phyloP scores from a whole-genome alignment of 2,113 vertebrate genomes.

The Ictidomys tridecemlineatus region DNA sequence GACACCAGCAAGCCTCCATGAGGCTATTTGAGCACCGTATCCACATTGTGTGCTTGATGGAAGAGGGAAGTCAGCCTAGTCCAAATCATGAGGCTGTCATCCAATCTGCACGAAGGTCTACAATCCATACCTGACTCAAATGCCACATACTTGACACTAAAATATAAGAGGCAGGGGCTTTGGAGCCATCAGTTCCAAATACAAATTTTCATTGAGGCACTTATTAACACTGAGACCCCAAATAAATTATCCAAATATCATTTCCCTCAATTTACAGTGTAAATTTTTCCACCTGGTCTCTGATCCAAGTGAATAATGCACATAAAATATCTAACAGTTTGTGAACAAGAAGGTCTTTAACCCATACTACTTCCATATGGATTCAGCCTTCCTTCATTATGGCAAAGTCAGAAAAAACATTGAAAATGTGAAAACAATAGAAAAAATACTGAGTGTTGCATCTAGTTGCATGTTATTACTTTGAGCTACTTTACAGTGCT shows the following conservation, averaged over 20 bases:
- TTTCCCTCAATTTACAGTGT: background rate
- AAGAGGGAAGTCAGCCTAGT: rapidly evolving
- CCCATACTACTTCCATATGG: background rate
- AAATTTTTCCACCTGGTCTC: background rate
- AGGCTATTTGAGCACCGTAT: background rate
- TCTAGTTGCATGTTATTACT: background rate
- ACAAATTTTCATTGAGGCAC: background rate
- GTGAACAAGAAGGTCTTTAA: background rate
- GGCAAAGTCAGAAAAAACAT: background rate
- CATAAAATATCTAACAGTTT: background rate
- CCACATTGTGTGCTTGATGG: no score
- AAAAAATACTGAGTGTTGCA: background rate
- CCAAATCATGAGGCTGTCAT: background rate
- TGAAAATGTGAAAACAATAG: background rate
- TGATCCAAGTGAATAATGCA: background rate
- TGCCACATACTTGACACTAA: background rate
- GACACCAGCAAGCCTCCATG: rapidly evolving
- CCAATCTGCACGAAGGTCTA: background rate
- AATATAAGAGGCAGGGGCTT: background rate
- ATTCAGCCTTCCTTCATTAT: background rate
- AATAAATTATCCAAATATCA: background rate
- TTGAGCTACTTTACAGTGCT: background rate
- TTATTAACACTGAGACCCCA: background rate
- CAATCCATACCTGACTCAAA: background rate
- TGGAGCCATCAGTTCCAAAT: background rate